Conservation (phyloP, 2,888 invertebrate species). For the Polyommatus iphigenia region DNA sequence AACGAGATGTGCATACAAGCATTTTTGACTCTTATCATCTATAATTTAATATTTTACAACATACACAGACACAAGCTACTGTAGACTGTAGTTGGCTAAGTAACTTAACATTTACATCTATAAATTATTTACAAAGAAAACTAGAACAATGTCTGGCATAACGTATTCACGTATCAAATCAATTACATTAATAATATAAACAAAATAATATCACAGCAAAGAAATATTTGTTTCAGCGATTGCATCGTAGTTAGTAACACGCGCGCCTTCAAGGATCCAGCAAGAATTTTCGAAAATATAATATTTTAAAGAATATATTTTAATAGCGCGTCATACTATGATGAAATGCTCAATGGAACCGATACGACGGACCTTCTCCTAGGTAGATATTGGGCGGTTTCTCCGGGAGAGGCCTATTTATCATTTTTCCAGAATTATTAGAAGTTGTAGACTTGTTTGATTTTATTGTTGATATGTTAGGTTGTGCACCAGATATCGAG, state of each 20-base stretch:
- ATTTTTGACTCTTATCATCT: constrained; percentile 17
- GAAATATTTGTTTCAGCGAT: constrained; percentile 56
- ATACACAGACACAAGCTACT: constrained; percentile 32
- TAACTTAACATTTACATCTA: constrained; percentile 41
- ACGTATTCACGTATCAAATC: constrained; percentile 52
- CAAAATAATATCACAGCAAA: constrained; percentile 75
- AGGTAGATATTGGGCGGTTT: constrained; percentile 74
- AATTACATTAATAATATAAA: constrained; percentile 57
- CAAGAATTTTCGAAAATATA: not conserved
- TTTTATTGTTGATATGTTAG: constrained; percentile 53
- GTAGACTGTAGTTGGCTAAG: constrained; percentile 29
- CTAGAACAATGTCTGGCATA: constrained; percentile 56
- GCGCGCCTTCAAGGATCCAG: not conserved
- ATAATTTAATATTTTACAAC: constrained; percentile 14
- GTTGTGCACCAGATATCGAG: constrained; percentile 47
- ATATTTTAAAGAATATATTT: not conserved
- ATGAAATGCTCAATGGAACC: constrained; percentile 52
- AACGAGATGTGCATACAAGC: constrained; percentile 22
- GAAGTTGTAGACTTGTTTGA: constrained; percentile 59
- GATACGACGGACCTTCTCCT: constrained; percentile 68
- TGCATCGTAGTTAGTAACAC: constrained; percentile 36
- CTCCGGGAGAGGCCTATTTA: constrained; percentile 84
- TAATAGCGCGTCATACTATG: not conserved
- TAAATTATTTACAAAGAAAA: constrained; percentile 60
- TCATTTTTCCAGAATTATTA: constrained; percentile 79